Evolutionary conservation across 2,113 vertebrate genomes (phyloP).

Genomic region (Cariama cristata): DNA sequence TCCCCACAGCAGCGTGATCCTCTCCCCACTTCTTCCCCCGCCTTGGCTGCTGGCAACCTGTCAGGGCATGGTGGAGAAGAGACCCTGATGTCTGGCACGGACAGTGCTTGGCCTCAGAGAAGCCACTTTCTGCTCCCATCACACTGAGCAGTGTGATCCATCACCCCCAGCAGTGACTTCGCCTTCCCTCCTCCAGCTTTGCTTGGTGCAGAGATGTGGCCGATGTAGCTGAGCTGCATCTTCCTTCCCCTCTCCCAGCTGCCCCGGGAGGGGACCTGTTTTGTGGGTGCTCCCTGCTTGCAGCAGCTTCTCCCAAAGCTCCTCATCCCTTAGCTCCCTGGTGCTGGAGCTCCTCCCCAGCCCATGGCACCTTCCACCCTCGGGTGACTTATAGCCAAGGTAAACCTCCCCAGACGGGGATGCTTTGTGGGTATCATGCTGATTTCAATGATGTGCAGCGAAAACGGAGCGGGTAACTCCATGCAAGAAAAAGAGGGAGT

Average conservation of each 20-base stretch:
- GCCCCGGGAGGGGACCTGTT: not conserved
- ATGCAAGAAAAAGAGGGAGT: not conserved
- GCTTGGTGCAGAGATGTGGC: not conserved
- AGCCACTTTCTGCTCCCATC: not conserved
- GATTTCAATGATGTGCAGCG: not conserved
- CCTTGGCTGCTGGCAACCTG: not conserved
- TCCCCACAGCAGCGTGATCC: not conserved
- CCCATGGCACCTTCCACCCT: not conserved
- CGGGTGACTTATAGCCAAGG: not conserved
- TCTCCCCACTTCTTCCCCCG: not conserved
- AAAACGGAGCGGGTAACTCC: not conserved
- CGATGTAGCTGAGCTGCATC: not conserved
- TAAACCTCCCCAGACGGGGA: not conserved
- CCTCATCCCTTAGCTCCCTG: not conserved
- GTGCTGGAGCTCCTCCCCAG: not conserved
- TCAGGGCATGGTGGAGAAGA: not conserved
- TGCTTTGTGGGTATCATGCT: not conserved
- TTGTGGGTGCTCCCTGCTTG: not conserved
- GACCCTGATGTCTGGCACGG: not conserved
- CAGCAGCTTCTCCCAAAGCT: not conserved
- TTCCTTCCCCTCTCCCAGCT: not conserved
- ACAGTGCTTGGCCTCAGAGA: not conserved
- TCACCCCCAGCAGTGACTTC: not conserved
- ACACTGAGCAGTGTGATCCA: not conserved
- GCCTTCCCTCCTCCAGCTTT: not conserved